phyloP scores from a whole-genome alignment of 2,113 vertebrate genomes.

The Illadopsis cleaveri region DNA sequence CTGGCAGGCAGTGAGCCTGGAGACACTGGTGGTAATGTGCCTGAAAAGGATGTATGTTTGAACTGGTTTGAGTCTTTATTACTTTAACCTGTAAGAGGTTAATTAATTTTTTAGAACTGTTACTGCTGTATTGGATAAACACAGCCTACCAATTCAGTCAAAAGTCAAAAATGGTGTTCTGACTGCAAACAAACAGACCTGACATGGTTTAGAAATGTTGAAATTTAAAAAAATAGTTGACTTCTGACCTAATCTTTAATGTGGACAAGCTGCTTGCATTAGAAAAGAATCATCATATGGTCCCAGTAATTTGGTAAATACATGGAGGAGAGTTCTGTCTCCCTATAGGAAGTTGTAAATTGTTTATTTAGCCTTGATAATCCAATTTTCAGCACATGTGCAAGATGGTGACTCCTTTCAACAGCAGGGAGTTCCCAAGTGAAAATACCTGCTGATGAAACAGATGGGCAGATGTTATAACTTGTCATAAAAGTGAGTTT shows the following conservation, averaged over 20 bases:
- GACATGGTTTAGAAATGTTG: rapidly evolving
- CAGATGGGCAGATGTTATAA: not conserved
- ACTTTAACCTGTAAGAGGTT: not conserved
- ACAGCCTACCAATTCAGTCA: not conserved
- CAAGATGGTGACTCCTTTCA: not conserved
- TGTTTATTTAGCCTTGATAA: not conserved
- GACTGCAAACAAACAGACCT: not conserved
- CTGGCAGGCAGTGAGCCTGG: not conserved
- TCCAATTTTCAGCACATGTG: not conserved
- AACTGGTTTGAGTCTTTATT: not conserved
- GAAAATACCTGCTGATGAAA: not conserved
- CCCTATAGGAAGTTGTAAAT: not conserved
- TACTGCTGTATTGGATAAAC: not conserved
- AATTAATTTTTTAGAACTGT: not conserved
- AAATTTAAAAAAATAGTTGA: not conserved
- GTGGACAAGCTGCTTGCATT: not conserved
- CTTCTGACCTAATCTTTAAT: not conserved
- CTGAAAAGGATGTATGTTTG: not conserved
- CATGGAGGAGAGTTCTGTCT: not conserved
- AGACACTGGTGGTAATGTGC: not conserved
- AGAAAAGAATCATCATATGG: not conserved
- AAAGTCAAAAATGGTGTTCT: not conserved
- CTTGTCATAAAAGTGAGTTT: not conserved
- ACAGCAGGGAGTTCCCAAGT: not conserved
- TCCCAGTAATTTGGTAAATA: not conserved